phyloP scores from a whole-genome alignment of 1,140 invertebrate genomes.

The Drosophila eugracilis region DNA sequence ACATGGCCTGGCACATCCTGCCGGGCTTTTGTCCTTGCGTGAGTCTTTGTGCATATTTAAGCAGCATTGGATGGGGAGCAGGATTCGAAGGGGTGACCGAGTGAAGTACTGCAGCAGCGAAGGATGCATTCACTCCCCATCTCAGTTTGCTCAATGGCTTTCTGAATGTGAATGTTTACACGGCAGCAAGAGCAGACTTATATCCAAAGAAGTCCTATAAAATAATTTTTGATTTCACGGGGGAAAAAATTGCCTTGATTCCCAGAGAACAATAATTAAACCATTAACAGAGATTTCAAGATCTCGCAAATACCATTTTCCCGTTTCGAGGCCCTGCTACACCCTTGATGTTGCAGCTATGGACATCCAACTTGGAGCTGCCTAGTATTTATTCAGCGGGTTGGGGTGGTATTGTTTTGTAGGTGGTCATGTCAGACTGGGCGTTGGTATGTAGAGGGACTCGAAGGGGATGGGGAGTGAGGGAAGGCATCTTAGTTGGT shows the following conservation, averaged over 20 bases:
- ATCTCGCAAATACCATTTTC: no score
- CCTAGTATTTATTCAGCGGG: slow-evolving; percentile 37
- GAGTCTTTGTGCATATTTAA: slow-evolving; percentile 70
- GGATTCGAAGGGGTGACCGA: slow-evolving; percentile 3
- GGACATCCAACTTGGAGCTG: background rate
- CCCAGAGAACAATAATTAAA: no score
- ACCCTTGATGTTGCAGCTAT: no score
- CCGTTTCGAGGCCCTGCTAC: no score
- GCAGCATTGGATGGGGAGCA: slow-evolving; percentile 21
- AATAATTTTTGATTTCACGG: no score
- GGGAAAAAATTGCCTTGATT: no score
- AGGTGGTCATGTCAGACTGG: background rate
- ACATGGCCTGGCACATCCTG: slow-evolving; percentile 13
- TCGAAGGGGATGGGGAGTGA: background rate
- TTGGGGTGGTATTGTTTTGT: background rate
- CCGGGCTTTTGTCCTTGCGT: slow-evolving; percentile 38
- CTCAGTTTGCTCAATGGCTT: slow-evolving; percentile 61
- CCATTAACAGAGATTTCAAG: no score
- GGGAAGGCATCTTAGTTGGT: slow-evolving; percentile 41
- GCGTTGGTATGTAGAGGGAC: background rate
- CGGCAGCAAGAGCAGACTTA: no score
- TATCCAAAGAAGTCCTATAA: no score
- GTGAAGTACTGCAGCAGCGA: no score
- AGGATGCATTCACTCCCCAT: slow-evolving; percentile 8
- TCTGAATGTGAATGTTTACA: slow-evolving; percentile 51